Base-by-base conservation (phyloP, 2,888 invertebrate species). In the Pharmacophagus antenor region DNA sequence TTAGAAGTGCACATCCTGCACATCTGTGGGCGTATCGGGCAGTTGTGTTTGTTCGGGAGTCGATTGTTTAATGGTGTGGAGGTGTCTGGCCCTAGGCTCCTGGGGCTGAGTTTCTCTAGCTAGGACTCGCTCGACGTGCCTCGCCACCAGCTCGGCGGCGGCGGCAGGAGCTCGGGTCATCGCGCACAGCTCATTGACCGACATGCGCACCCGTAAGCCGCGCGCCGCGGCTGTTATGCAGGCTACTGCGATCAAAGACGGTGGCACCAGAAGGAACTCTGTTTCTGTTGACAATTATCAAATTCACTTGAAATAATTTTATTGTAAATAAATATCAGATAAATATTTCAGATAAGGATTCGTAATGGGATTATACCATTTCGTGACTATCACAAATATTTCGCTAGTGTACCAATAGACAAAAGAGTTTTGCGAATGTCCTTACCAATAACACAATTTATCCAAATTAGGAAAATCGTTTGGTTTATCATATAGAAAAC, bases 241-340 rank as follows among this genome's bases (percentile, higher is more conserved):
- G 6, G 94, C 94, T 10, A 93, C 92, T 0, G 95, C 95, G 18
- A 95, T 92, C 73, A 95, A 74, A 0, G 95, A 95, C 23, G 95
- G 94, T 12, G 93, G 92, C 58, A 93, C 93, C 74, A 93, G 91
- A 64, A 95, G 93, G 73, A 95, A 93, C 67, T 93, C 93, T n/a
- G 94, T 93, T 82, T 95, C 95, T 95, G 93, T 81, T 66, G 70
- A 80, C 82, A 85, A 86, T 64, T n/a, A n/a, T n/a, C n/a, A n/a
- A n/a, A n/a, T n/a, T n/a, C n/a, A n/a, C n/a, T n/a, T n/a, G n/a
- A n/a, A n/a, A 10, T 6, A 27, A 27, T 27, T 27, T 27, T 27
- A 10, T 27, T 5, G 10, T 10, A 10, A 27, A 27, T 27, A 10
- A 27, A 27, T 27, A 2, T 10, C 10, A 27, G 7, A 6, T 10